Evolutionary conservation across 2,888 invertebrate genomes (phyloP).

Genomic region (Mycalesis mineus): DNA sequence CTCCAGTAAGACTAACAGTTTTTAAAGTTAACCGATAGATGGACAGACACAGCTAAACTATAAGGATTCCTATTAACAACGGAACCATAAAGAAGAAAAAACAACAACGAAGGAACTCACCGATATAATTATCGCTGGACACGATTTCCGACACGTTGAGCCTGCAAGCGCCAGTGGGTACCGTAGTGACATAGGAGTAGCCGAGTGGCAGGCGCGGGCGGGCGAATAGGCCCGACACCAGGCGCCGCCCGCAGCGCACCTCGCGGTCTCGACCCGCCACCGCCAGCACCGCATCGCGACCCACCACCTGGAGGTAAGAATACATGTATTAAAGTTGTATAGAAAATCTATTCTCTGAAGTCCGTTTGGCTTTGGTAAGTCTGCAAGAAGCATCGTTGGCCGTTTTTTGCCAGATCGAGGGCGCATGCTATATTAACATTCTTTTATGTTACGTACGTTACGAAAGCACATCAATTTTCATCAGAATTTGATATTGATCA

Average conservation of each 20-base stretch:
- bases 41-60: no score
- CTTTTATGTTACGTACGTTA: no score
- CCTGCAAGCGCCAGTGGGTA: conserved; percentile 92
- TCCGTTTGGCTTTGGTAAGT: no score
- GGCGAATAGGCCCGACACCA: conserved; percentile 91
- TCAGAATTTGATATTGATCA: no score
- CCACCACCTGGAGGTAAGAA: conserved; percentile 83
- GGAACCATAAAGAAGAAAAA: neutral
- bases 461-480: no score
- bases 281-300: conserved; percentile 86
- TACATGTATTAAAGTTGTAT: neutral
- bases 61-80: no score
- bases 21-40: no score
- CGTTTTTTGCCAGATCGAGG: no score
- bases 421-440: no score
- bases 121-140: conserved; percentile 89
- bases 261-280: conserved; percentile 56
- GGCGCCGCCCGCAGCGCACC: conserved; percentile 79
- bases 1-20: no score
- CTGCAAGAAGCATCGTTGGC: no score
- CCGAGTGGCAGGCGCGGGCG: conserved; percentile 88
- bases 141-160: conserved; percentile 90
- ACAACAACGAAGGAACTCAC: conserved; percentile 74
- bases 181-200: conserved; percentile 89
- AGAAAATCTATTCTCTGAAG: no score